Evolutionary conservation across 2,113 vertebrate genomes (phyloP).

Genomic region (Hyaena hyaena): DNA sequence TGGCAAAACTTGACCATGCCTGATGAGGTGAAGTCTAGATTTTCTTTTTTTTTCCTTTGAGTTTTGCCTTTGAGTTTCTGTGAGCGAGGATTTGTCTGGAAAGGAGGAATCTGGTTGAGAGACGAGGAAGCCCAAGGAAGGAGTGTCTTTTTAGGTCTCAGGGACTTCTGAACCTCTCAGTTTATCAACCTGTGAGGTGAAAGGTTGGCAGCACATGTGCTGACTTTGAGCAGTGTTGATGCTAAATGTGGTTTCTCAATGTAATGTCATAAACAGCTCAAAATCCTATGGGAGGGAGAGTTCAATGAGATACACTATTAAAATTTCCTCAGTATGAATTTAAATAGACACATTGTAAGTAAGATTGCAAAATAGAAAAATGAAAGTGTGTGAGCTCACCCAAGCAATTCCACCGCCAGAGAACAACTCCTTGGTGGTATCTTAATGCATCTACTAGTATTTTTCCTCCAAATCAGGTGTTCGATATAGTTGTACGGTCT

Average conservation of each 20-base stretch:
- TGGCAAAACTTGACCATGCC: background rate
- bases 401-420: background rate
- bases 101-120: background rate
- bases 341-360: background rate
- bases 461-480: background rate
- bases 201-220: background rate
- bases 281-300: background rate
- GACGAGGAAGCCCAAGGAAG: background rate
- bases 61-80: background rate
- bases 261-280: background rate
- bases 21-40: background rate
- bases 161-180: background rate
- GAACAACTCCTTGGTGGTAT: background rate
- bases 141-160: background rate
- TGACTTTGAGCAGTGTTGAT: background rate
- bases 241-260: background rate
- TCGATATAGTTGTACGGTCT: background rate
- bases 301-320: background rate
- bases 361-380: background rate
- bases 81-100: background rate
- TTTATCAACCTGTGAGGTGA: background rate
- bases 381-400: rapidly evolving
- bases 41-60: background rate
- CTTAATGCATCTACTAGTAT: background rate
- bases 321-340: background rate